These are phyloP conservation scores for Pycnonotus jocosus DNA, from an alignment of 2,113 vertebrate species.

Conservation along the genomic window DNA sequence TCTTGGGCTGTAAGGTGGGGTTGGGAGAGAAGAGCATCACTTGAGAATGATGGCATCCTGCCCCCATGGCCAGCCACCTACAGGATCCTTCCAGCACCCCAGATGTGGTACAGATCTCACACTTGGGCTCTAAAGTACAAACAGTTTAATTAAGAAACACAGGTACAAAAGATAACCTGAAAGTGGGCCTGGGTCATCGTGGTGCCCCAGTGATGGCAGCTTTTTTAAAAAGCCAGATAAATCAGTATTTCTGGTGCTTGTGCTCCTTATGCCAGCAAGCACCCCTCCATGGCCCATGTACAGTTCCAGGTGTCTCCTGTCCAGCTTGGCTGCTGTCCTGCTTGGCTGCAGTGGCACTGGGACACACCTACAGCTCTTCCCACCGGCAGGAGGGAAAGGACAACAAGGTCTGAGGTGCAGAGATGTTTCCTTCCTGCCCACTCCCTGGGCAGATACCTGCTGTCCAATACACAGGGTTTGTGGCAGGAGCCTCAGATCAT, in stretches of 20 bases:
- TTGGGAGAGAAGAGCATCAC: not conserved
- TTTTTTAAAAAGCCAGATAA: not conserved
- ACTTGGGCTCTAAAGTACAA: not conserved
- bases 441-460: not conserved
- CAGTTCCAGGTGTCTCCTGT: not conserved
- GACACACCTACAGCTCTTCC: not conserved
- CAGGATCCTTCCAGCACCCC: not conserved
- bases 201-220: not conserved
- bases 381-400: not conserved
- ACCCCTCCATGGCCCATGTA: no score
- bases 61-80: not conserved
- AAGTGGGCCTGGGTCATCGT: not conserved
- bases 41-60: not conserved
- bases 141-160: not conserved
- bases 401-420: not conserved
- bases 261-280: not conserved
- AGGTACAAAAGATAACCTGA: not conserved
- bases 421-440: not conserved
- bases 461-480: not conserved
- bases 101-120: not conserved
- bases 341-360: not conserved
- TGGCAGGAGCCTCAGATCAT: not conserved
- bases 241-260: not conserved
- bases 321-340: not conserved
- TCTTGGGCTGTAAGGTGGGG: not conserved